phyloP scores from a whole-genome alignment of 2,888 invertebrate genomes.

The Polylopha cassiicola region DNA sequence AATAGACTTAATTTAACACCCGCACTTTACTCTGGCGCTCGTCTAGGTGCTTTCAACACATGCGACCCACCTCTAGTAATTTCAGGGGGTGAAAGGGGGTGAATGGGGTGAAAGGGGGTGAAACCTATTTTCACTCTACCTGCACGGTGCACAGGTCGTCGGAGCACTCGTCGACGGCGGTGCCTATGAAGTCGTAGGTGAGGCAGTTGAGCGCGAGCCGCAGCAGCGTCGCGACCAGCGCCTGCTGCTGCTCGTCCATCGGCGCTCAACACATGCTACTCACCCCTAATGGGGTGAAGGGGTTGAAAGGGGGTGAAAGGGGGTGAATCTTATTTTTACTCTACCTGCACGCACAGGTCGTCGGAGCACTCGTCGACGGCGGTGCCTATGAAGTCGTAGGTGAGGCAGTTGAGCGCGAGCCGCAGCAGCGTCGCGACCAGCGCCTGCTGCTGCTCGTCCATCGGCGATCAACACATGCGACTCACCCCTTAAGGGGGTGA shows the following conservation, averaged over 20 bases:
- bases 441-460: slow-evolving; percentile 87
- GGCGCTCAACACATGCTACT: no score
- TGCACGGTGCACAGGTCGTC: slow-evolving; percentile 98
- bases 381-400: slow-evolving; percentile 99
- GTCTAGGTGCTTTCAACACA: no score
- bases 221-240: slow-evolving; percentile 93
- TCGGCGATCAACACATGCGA: no score
- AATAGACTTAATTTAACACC: no score
- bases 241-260: not conserved
- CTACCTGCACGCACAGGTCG: slow-evolving; percentile 94
- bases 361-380: slow-evolving; percentile 98
- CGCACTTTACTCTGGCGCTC: not conserved
- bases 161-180: slow-evolving; percentile 95
- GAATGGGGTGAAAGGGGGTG: not conserved
- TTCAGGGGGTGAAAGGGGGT: no score
- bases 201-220: no score
- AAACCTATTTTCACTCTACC: slow-evolving; percentile 40
- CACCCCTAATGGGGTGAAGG: no score
- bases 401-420: slow-evolving; percentile 94
- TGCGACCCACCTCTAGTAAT: no score
- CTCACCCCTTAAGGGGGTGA: no score
- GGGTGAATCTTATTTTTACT: not conserved
- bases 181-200: no score
- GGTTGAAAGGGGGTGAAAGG: not conserved
- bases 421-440: slow-evolving; percentile 86